phyloP scores from a whole-genome alignment of 2,888 invertebrate genomes.

The Morpho helenor region DNA sequence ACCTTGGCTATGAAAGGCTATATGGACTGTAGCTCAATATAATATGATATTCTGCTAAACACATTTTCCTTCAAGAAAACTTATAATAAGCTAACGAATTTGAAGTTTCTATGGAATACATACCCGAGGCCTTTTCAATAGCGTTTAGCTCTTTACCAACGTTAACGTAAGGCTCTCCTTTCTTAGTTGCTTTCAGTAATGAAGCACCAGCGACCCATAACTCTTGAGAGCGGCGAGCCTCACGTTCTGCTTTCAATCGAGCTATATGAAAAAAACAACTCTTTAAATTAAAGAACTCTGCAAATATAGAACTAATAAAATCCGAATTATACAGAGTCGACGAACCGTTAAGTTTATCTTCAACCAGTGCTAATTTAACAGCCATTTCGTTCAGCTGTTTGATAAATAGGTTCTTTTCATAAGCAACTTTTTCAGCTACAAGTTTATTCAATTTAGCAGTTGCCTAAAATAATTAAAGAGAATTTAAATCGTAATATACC shows the following conservation, averaged over 20 bases:
- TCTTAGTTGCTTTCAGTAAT: slow-evolving; percentile 86
- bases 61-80: too few relatives aligned
- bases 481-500: too few relatives aligned
- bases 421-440: slow-evolving; percentile 42
- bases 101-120: too few relatives aligned
- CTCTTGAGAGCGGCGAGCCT: slow-evolving; percentile 88
- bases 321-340: not conserved
- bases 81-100: too few relatives aligned
- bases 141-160: slow-evolving; percentile 86
- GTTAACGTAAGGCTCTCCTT: slow-evolving; percentile 78
- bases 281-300: not conserved
- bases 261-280: slow-evolving; percentile 58
- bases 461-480: slow-evolving; percentile 31
- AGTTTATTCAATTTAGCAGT: slow-evolving; percentile 42
- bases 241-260: slow-evolving; percentile 85
- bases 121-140: slow-evolving; percentile 85
- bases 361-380: slow-evolving; percentile 41
- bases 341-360: slow-evolving; percentile 52
- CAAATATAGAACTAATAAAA: too few relatives aligned
- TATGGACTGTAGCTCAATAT: too few relatives aligned
- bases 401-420: slow-evolving; percentile 41
- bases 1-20: too few relatives aligned
- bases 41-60: too few relatives aligned
- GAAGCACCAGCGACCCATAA: slow-evolving; percentile 95
- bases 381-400: slow-evolving; percentile 43